Evolutionary conservation across 2,888 invertebrate species (phyloP).

Genomic region (Lymantria monacha): DNA sequence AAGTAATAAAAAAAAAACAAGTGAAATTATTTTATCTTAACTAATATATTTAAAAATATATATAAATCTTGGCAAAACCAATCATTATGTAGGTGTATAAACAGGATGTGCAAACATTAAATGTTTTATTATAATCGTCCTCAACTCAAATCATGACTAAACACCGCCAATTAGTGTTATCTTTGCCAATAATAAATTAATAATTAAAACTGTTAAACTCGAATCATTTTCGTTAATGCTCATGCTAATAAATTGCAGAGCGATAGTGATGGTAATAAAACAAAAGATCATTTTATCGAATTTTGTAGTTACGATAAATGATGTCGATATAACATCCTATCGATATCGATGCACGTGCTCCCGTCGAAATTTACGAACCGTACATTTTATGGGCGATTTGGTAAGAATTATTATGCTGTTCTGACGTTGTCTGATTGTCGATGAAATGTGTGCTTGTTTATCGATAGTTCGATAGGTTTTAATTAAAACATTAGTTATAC

Average conservation of each 20-base stretch:
- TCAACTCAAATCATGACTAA: slow-evolving; percentile 21
- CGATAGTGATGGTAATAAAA: slow-evolving; percentile 49
- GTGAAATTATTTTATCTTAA: neutral
- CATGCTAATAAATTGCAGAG: slow-evolving; percentile 52
- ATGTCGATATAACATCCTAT: slow-evolving; percentile 32
- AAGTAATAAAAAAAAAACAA: no score
- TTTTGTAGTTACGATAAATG: slow-evolving; percentile 28
- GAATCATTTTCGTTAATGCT: slow-evolving; percentile 57
- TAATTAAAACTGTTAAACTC: slow-evolving; percentile 59
- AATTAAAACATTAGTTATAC: slow-evolving; percentile 30
- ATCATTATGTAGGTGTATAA: slow-evolving; percentile 30
- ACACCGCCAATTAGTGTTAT: slow-evolving; percentile 49
- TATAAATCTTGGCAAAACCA: slow-evolving; percentile 5
- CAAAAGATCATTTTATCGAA: slow-evolving; percentile 12
- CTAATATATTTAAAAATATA: neutral
- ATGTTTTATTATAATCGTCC: slow-evolving; percentile 23
- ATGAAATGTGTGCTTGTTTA: slow-evolving; percentile 28
- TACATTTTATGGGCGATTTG: slow-evolving; percentile 45
- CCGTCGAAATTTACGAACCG: slow-evolving; percentile 52
- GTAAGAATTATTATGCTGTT: slow-evolving; percentile 43
- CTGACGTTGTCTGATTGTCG: slow-evolving; percentile 39
- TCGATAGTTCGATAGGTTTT: slow-evolving; percentile 25
- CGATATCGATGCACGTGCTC: slow-evolving; percentile 48
- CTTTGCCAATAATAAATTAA: slow-evolving; percentile 51
- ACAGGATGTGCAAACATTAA: slow-evolving; percentile 24